A percentile compares a stretch with the other conserved stretches of the same genome.
Conservation (phyloP, 2,113 vertebrate species). For the Danionella cerebrum region DNA sequence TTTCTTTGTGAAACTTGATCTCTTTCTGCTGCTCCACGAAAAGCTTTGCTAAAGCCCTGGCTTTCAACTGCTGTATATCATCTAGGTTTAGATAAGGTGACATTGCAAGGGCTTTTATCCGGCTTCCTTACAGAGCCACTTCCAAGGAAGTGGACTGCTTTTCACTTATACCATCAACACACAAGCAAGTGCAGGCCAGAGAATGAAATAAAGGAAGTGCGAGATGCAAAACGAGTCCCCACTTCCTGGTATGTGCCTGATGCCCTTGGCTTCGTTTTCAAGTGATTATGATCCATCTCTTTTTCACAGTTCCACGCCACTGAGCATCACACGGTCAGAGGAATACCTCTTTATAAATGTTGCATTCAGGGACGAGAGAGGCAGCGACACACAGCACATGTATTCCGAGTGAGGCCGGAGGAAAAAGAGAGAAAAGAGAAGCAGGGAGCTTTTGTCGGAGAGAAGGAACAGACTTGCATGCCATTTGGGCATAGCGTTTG, state of each 20-base stretch:
- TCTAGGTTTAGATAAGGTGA: conserved; percentile 55
- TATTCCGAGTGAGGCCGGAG: conserved; percentile 37
- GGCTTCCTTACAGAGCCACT: conserved; percentile 42
- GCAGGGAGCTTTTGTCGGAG: background rate
- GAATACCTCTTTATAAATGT: conserved; percentile 55
- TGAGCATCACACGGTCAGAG: conserved; percentile 49
- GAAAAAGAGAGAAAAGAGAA: conserved; percentile 30
- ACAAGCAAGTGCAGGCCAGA: conserved; percentile 16
- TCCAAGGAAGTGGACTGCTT: conserved; percentile 37
- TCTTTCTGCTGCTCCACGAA: conserved; percentile 32
- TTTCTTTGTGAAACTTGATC: conserved; percentile 41
- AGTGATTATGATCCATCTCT: conserved; percentile 56
- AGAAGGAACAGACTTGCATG: conserved; percentile 36
- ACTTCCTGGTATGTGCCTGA: conserved; percentile 25
- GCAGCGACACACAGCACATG: conserved; percentile 29
- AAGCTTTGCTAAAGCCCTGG: conserved; percentile 44
- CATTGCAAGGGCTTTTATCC: conserved; percentile 57
- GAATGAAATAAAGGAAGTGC: background rate
- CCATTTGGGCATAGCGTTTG: conserved; percentile 38
- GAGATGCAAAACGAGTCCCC: conserved; percentile 11
- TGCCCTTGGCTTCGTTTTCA: conserved; percentile 47
- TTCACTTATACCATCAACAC: conserved; percentile 35
- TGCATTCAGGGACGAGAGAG: conserved; percentile 43
- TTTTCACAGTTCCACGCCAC: conserved; percentile 50
- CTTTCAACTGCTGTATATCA: conserved; percentile 45